Percentiles rank a stretch among this genome's conserved stretches.
phyloP scores from a whole-genome alignment of 2,888 invertebrate species.

The Vanessa cardui region DNA sequence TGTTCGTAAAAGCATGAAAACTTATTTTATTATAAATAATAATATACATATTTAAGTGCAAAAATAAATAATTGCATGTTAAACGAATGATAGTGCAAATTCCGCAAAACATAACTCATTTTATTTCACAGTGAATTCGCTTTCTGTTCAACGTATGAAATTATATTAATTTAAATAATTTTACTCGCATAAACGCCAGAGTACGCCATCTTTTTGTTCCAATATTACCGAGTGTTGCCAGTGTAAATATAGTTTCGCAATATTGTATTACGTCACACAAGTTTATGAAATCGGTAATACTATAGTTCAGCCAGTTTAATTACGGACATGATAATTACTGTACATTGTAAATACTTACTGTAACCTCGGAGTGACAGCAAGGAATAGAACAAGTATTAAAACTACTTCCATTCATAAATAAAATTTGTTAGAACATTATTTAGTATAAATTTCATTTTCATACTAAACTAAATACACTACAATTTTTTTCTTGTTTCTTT shows the following conservation, averaged over 20 bases:
- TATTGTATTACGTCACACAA: background rate
- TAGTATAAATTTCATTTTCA: too few species aligned
- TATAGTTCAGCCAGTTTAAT: background rate
- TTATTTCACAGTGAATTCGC: background rate
- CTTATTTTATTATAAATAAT: too few species aligned
- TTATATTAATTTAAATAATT: background rate
- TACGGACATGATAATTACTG: constrained; percentile 7
- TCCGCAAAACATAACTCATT: background rate
- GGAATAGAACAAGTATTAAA: background rate
- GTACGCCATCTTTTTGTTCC: background rate
- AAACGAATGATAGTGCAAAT: too few species aligned
- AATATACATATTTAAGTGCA: too few species aligned
- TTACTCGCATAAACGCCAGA: background rate
- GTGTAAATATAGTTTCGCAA: background rate
- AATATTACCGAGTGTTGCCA: too few species aligned
- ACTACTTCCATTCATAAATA: background rate
- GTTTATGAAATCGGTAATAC: constrained; percentile 10
- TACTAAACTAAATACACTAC: too few species aligned
- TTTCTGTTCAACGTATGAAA: background rate
- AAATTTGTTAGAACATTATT: background rate
- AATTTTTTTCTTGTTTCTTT: too few species aligned
- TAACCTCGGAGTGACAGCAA: background rate
- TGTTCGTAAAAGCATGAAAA: too few species aligned
- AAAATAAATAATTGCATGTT: too few species aligned
- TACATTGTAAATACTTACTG: background rate